These are phyloP conservation scores for Drosophila anceps DNA, from an alignment of 2,888 invertebrate genomes.

Conservation along the genomic window DNA sequence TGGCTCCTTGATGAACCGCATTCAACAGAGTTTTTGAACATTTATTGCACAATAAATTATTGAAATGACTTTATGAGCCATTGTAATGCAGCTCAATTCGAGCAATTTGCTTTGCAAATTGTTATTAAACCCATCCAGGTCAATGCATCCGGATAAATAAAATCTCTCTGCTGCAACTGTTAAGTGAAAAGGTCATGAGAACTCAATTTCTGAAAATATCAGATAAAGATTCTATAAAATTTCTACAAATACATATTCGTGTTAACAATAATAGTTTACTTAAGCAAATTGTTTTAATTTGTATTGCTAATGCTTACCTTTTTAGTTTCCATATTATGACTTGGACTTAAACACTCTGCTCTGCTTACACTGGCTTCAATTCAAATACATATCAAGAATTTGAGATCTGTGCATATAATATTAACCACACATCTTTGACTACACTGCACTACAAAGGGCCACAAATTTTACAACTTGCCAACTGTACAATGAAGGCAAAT, in stretches of 20 bases:
- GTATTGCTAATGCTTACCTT: too few species aligned
- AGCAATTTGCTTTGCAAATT: slow-evolving; percentile 35
- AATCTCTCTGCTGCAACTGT: not conserved
- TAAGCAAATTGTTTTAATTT: too few species aligned
- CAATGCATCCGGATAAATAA: slow-evolving; percentile 19
- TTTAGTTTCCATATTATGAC: not conserved
- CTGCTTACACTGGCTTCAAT: not conserved
- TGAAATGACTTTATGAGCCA: slow-evolving; percentile 37
- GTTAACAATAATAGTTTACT: not conserved
- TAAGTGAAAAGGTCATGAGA: not conserved
- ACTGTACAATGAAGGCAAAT: slow-evolving; percentile 5
- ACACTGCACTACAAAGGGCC: not conserved
- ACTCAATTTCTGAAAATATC: not conserved
- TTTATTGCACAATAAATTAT: slow-evolving; percentile 47
- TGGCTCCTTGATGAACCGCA: slow-evolving; percentile 28
- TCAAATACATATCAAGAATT: not conserved
- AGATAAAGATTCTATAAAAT: not conserved
- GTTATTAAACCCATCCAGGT: slow-evolving; percentile 21
- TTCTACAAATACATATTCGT: not conserved
- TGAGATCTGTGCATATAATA: not conserved
- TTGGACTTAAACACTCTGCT: not conserved
- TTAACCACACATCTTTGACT: slow-evolving; percentile 4
- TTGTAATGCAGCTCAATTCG: slow-evolving; percentile 30
- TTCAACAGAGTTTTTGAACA: slow-evolving; percentile 19
- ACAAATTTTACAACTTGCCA: slow-evolving; percentile 13